These are phyloP conservation scores for Phymanthus crucifer DNA, from an alignment of 92 coral and sea anemone species.

Conservation along the genomic window DNA sequence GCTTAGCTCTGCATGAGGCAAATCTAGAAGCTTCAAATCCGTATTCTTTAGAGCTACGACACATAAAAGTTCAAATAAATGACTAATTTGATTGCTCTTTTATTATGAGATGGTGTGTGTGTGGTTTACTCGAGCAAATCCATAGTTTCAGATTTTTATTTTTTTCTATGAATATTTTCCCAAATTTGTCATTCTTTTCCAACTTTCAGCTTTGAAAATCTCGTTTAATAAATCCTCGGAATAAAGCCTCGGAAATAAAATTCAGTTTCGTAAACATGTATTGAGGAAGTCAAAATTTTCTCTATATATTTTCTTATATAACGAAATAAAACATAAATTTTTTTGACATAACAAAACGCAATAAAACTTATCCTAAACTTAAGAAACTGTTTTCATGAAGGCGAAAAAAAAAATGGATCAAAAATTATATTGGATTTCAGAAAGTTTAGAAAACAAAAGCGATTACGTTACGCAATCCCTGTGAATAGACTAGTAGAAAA, in stretches of 20 bases:
- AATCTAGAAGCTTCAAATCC: neutral
- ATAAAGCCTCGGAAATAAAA: neutral
- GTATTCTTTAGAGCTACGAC: neutral
- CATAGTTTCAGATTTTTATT: neutral
- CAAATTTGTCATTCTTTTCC: neutral
- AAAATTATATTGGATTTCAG: neutral
- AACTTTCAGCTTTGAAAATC: neutral
- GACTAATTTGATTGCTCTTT: neutral
- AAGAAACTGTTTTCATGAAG: neutral
- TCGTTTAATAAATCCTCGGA: too few species aligned
- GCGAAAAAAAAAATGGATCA: neutral
- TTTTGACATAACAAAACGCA: too few species aligned
- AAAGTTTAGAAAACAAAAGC: neutral
- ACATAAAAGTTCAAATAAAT: neutral
- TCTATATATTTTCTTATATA: too few species aligned
- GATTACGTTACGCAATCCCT: neutral
- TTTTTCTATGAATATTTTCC: neutral
- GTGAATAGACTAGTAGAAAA: neutral
- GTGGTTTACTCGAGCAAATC: neutral
- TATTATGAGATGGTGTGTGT: neutral
- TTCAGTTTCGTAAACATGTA: neutral
- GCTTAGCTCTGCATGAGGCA: constrained; percentile 8
- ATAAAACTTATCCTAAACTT: neutral
- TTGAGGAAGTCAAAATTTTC: neutral
- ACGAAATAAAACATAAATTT: too few species aligned